Conservation (phyloP, 1,140 invertebrate genomes). For the Nasonia giraulti region DNA sequence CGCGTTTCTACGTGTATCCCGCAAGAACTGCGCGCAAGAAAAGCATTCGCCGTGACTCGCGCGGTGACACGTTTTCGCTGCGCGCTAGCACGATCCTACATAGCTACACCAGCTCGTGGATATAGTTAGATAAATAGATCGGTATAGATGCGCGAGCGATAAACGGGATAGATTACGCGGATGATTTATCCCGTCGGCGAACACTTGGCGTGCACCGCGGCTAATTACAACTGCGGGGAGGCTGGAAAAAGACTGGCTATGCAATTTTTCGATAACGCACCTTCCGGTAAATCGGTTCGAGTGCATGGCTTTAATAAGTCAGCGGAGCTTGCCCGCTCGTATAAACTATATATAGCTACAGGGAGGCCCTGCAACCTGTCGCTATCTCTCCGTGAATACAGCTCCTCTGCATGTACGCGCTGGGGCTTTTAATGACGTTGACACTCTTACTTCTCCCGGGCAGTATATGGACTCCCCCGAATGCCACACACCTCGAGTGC, state of each 20-base stretch:
- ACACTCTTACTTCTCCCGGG: slow-evolving; percentile 55
- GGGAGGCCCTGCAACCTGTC: slow-evolving; percentile 17
- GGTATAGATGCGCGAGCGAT: slow-evolving; percentile 19
- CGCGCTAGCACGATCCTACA: not conserved
- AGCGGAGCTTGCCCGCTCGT: not conserved
- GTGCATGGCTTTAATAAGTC: not conserved
- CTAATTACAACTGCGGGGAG: not conserved
- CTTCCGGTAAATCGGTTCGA: not conserved
- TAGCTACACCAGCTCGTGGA: no score
- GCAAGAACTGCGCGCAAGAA: not conserved
- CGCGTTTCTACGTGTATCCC: not conserved
- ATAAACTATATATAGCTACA: not conserved
- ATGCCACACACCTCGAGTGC: slow-evolving; percentile 68
- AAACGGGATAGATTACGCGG: slow-evolving; percentile 37
- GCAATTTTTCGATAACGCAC: not conserved
- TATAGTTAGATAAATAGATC: slow-evolving; percentile 37
- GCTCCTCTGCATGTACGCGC: slow-evolving; percentile 22
- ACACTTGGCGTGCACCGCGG: not conserved
- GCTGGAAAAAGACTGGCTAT: not conserved
- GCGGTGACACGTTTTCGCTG: slow-evolving; percentile 43
- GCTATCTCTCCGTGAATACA: not conserved
- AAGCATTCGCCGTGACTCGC: slow-evolving; percentile 26
- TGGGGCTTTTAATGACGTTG: slow-evolving; percentile 64
- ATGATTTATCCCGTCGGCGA: slow-evolving; percentile 34
- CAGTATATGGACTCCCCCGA: slow-evolving; percentile 45